Base-by-base conservation (phyloP, 2,888 invertebrate genomes). In the Agrochola lychnidis region DNA sequence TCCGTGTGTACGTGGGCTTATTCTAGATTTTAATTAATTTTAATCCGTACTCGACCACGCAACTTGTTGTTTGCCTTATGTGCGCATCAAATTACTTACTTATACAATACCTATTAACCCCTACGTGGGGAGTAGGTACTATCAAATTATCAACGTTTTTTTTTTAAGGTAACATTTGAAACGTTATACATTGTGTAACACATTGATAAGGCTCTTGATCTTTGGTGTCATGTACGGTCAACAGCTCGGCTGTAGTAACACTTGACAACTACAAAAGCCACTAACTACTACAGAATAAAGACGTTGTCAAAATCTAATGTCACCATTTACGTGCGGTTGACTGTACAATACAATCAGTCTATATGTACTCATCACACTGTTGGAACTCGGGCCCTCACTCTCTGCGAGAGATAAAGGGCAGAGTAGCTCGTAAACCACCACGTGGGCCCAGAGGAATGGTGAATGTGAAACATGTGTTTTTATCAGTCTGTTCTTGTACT, bases 141-240 rank as follows among this genome's bases (percentile, higher is more conserved):
- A 48, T 40, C 7, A 30, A 14, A 70, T 22, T 48, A 48, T 19
- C 9, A 42, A 22, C 1, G 5, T 19, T 51, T 51, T 71, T 51
- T 51, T 71, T 25, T 48, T 36, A n/a, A 1, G 0, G 10, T 25
- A 36, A 22, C 6, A 30, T 53, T 61, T 25, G 42, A n/a, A 45
- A 74, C 19, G 19, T 56, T 22, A 36, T 30, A 25, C 25, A 45
- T 45, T 53, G 4, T 63, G 36, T 62, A 62, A 56, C 22, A 36
- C 53, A 56, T 56, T 63, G 53, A 74, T 75, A 75, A 36, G 22
- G 10, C 9, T 36, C 16, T 25, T 53, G 30, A 63, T n/a, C 19
- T 53, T 36, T 36, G 14, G 16, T 12, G 25, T 25, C 53, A 45
- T 22, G 16, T 45, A 36, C 19, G 12, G 40, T 25, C 53, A 30